Evolutionary conservation across 2,113 vertebrate genomes (phyloP).

Genomic region (Scomber colias): DNA sequence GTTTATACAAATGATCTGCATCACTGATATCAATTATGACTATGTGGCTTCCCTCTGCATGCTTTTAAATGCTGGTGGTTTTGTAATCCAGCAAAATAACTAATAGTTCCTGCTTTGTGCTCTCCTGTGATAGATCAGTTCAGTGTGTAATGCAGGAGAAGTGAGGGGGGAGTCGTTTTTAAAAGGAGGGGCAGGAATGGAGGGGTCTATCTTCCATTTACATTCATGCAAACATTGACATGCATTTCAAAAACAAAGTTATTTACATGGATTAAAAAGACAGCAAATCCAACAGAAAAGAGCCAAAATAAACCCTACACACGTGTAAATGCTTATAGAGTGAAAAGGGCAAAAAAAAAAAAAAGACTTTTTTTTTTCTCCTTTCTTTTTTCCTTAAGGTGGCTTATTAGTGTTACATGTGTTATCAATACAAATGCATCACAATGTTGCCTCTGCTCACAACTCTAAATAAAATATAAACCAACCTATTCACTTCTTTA

Average conservation of each 20-base stretch:
- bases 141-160: neutral
- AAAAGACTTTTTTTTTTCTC: neutral
- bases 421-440: constrained; percentile 41
- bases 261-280: constrained; percentile 69
- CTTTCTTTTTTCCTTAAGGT: neutral
- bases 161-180: constrained; percentile 2
- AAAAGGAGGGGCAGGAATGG: neutral
- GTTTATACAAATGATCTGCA: neutral
- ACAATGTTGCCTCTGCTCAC: constrained; percentile 13
- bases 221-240: constrained; percentile 70
- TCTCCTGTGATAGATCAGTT: neutral
- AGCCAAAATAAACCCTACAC: constrained; percentile 17
- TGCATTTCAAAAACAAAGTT: constrained; percentile 69
- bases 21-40: neutral
- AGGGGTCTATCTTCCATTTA: constrained; percentile 23
- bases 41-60: neutral
- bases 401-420: constrained; percentile 46
- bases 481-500: constrained; percentile 28
- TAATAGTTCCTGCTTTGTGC: constrained; percentile 5
- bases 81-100: neutral
- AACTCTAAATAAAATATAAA: constrained; percentile 35
- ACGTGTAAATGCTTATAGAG: constrained; percentile 29
- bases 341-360: constrained; percentile 17
- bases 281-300: neutral
- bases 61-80: neutral